phyloP scores from a whole-genome alignment of 2,888 invertebrate species.

The Rotaria socialis region DNA sequence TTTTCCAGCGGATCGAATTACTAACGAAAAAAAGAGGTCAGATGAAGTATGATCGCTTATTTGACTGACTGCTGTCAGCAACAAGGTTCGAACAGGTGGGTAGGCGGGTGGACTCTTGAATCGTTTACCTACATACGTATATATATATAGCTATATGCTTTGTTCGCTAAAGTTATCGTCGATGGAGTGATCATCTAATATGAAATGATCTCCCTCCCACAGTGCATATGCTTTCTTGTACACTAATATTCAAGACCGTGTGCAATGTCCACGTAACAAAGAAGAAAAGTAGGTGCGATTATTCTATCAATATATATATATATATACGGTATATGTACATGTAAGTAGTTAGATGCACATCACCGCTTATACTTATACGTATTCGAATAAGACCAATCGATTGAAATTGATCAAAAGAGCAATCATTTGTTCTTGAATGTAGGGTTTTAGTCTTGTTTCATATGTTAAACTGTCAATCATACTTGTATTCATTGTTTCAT shows the following conservation, averaged over 20 bases:
- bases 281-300: not conserved
- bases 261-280: not conserved
- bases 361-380: not conserved
- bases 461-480: slow-evolving; percentile 4
- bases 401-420: not conserved
- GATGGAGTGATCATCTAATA: not conserved
- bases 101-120: not conserved
- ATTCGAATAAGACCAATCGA: not conserved
- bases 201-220: not conserved
- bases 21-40: slow-evolving; percentile 20
- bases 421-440: not conserved
- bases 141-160: not conserved
- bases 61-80: slow-evolving; percentile 15
- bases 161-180: not conserved
- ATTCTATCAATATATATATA: not conserved
- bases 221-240: not conserved
- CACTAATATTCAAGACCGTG: not conserved
- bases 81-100: slow-evolving; percentile 17
- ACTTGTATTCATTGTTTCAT: not conserved
- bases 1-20: not conserved
- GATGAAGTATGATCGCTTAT: not conserved
- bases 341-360: not conserved
- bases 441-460: not conserved
- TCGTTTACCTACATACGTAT: not conserved
- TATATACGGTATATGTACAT: too few relatives aligned